phyloP scores from a whole-genome alignment of 2,797 vertebrate genomes.

The Arrhamphus sclerolepis region DNA sequence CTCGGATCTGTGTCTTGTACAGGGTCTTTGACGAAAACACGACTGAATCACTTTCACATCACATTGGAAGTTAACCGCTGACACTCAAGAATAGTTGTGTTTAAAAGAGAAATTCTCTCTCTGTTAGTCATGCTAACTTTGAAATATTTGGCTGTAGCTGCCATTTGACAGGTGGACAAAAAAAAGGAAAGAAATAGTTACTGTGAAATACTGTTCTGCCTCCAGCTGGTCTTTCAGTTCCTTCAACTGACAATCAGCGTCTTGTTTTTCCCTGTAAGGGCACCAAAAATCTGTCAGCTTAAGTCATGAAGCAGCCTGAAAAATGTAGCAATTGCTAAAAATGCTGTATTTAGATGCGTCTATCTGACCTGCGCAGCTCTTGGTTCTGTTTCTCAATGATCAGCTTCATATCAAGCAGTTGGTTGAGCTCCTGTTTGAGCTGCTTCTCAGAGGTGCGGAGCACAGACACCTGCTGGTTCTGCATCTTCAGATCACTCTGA shows the following conservation, averaged over 20 bases:
- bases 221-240: conserved; percentile 97
- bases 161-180: conserved; percentile 10
- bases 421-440: conserved; percentile 95
- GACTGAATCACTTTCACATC: no score
- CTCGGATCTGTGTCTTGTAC: conserved; percentile 96
- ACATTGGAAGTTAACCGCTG: no score
- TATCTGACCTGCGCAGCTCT: conserved; percentile 90
- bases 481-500: conserved; percentile 92
- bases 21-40: conserved; percentile 82
- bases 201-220: conserved; percentile 96
- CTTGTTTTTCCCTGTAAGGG: conserved; percentile 88
- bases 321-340: conserved; percentile 8
- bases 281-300: conserved; percentile 61
- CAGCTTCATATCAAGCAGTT: conserved; percentile 91
- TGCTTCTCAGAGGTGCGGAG: conserved; percentile 93
- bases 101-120: no score
- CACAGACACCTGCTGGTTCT: conserved; percentile 89
- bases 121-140: not conserved
- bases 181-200: conserved; percentile 57
- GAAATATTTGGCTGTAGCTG: conserved; percentile 16
- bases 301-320: conserved; percentile 25
- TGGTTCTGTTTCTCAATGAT: conserved; percentile 92
- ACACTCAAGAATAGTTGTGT: no score
- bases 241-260: conserved; percentile 91
- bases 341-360: not conserved